Evolutionary conservation across 1,140 invertebrate species (phyloP), one percentile per base, ranked within the genome.

Genomic region (Drosophila orosa): DNA sequence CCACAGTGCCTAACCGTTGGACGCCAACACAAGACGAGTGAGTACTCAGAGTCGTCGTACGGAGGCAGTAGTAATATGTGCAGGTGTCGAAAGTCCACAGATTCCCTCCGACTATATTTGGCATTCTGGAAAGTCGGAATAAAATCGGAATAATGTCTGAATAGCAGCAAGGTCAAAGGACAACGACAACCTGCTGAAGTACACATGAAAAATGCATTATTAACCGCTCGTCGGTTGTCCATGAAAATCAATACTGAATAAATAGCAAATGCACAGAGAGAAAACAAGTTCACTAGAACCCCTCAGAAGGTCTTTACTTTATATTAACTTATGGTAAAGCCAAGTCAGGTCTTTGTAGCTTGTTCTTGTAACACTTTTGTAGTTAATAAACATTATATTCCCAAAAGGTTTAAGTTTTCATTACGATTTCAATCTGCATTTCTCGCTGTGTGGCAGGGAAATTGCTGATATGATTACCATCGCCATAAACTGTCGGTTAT

Each of bases 181-280:
- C 39, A 22, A 17, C 29, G 35, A 37, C 73, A 75, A 52, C 60
- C 55, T 75, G 73, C 22, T 29, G 24, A 31, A 50, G 54, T 39
- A 31, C 73, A 76, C 61, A 67, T 75, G 35, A 76, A 76, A 76
- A 76, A 76, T 76, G 61, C 33, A 76, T 76, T 59, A 66, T 47
- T 54, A 75, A 47, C 25, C 25, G 33, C n/a, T 52, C 52, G 54
- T 42, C 37, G 10, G 27, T 48, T 65, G 24, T 39, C 27, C 1
- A 2, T 40, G 22, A 59, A 76, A 76, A 76, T 76, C 73, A 76
- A 76, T 76, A 76, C 5, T 24, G 24, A 39, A 62, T 66, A 19
- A 65, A 39, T 50, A 45, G 24, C 31, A 17, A 13, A 17, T 24
- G 39, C 29, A 52, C 48, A 52, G 48, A 52, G 48, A 33, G 29